Conservation (phyloP, 2,888 invertebrate genomes). For the Caenorhabditis drosophilae region DNA sequence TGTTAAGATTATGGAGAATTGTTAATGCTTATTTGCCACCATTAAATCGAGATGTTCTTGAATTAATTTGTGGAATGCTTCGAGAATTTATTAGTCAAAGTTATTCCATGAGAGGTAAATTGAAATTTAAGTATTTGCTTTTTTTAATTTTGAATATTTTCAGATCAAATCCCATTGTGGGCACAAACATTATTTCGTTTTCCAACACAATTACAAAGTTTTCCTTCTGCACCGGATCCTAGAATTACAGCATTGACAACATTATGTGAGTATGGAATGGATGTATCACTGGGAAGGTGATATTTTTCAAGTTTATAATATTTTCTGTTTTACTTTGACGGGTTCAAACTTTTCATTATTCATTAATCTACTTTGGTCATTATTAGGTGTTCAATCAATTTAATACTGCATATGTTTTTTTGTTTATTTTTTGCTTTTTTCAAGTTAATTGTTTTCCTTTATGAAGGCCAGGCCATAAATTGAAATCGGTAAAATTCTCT, state of each 20-base stretch:
- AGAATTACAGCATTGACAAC: conserved; percentile 33
- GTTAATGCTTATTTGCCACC: conserved; percentile 12
- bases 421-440: no score
- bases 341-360: no score
- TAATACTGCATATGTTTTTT: no score
- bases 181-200: conserved; percentile 48
- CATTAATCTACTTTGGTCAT: no score
- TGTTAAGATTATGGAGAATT: conserved; percentile 25
- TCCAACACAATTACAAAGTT: conserved; percentile 9
- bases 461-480: no score
- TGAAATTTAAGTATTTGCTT: neutral
- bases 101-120: conserved; percentile 20
- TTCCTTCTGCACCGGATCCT: conserved; percentile 15
- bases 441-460: no score
- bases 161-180: conserved; percentile 50
- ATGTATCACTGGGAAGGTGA: conserved; percentile 3
- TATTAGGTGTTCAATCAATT: no score
- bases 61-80: conserved; percentile 24
- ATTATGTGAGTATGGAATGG: conserved; percentile 42
- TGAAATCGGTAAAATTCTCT: no score
- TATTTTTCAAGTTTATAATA: neutral
- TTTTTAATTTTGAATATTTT: neutral
- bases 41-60: conserved; percentile 25
- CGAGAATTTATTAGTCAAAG: conserved; percentile 37
- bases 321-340: neutral